Base-by-base conservation (phyloP, 2,113 vertebrate genomes). In the Poeciliopsis prolifica region DNA sequence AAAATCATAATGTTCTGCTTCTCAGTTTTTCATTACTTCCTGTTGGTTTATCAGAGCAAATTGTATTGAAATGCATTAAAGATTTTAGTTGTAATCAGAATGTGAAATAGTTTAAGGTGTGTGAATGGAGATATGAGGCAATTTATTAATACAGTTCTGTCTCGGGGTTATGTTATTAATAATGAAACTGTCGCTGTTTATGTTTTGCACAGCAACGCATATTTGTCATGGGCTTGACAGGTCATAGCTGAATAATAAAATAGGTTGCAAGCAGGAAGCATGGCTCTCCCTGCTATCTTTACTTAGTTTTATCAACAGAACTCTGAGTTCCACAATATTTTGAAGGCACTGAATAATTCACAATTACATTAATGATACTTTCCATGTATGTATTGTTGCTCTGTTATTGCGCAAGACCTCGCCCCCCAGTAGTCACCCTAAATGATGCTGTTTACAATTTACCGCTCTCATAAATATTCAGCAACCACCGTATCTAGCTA, bases 381-480 rank as follows among this genome's bases (percentile, higher is more conserved):
- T 74, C 40, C 11, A 71, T 24, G 24, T 54, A 9, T n/a, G 51
- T n/a, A 61, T 51, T 61, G 30, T 64, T 35, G 28, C 69, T 72
- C 30, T 68, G 24, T 70, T 85, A 61, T 74, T 54, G 61, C 33
- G 28, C 17, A 37, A 64, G 51, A 24, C 24, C 51, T 58, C 24
- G 24, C 9, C 60, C 35, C 68, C 80, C 74, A 60, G 76, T 40
- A 73, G n/a, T 65, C 61, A 40, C 33, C 48, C 13, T 78, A 80
- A 64, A 76, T 61, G 37, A 63, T 14, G 60, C 51, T 58, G 26
- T 78, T 65, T 75, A 72, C 54, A 65, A 40, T 74, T 61, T 67
- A 14, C 42, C 8, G 7, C 54, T 48, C 12, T 79, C 37, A 81
- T 85, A 78, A 80, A 87, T 86, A 87, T 87, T 83, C 58, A 83